phyloP scores from a whole-genome alignment of 1,140 invertebrate species.

The Diorhabda sublineata region DNA sequence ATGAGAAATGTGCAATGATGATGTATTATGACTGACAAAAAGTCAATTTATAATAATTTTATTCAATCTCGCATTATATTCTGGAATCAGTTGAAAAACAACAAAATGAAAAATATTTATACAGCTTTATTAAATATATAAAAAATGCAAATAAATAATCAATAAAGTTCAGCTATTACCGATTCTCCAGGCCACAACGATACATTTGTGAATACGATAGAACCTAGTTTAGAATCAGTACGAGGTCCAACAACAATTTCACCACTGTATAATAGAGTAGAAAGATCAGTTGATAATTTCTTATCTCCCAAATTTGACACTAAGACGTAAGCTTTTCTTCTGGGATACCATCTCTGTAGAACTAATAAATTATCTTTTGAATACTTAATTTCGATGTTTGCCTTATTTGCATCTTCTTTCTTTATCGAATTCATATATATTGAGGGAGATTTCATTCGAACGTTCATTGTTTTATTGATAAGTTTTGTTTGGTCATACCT shows the following conservation, averaged over 20 bases:
- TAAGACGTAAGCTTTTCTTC: constrained; percentile 68
- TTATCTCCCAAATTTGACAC: constrained; percentile 63
- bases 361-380: constrained; percentile 61
- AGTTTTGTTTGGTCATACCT: constrained; percentile 50
- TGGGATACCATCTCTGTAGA: constrained; percentile 70
- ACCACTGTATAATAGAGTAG: constrained; percentile 70
- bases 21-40: no score
- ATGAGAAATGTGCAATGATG: no score
- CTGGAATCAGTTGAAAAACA: not conserved
- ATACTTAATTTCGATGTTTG: constrained; percentile 63
- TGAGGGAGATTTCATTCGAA: constrained; percentile 59
- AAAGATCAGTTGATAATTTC: constrained; percentile 62
- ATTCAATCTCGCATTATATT: not conserved
- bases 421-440: constrained; percentile 65
- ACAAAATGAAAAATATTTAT: not conserved
- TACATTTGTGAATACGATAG: constrained; percentile 65
- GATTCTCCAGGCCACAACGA: constrained; percentile 46
- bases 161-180: constrained; percentile 42
- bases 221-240: constrained; percentile 53
- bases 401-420: constrained; percentile 57
- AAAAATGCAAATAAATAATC: constrained; percentile 16
- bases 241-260: constrained; percentile 61
- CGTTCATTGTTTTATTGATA: constrained; percentile 53
- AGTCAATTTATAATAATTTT: not conserved
- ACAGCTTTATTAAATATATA: not conserved